phyloP scores from a whole-genome alignment of 1,140 invertebrate genomes.

The Spodoptera litura region DNA sequence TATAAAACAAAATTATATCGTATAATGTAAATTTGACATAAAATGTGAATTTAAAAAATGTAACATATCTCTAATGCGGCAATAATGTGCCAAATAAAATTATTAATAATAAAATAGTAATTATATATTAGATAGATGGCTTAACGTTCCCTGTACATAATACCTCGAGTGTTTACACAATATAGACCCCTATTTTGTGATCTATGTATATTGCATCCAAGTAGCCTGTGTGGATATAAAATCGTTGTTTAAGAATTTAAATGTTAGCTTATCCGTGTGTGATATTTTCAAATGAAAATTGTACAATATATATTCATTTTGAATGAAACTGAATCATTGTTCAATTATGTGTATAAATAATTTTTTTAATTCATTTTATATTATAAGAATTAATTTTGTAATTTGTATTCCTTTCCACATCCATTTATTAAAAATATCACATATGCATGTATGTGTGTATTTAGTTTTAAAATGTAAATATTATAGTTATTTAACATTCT shows the following conservation, averaged over 20 bases:
- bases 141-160: constrained; percentile 40
- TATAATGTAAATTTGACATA: constrained; percentile 10
- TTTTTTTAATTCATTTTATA: no score
- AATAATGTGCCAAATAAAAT: constrained; percentile 36
- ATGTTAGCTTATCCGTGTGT: no score
- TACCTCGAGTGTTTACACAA: constrained; percentile 26
- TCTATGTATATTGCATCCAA: constrained; percentile 20
- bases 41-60: constrained; percentile 44
- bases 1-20: background rate
- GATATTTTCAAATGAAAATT: no score
- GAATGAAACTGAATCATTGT: no score
- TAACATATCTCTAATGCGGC: constrained; percentile 42
- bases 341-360: no score
- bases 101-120: background rate
- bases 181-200: constrained; percentile 47
- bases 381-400: no score
- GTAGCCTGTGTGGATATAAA: background rate
- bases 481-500: constrained; percentile 15
- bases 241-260: background rate
- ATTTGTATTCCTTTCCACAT: no score
- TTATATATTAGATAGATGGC: constrained; percentile 20
- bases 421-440: no score
- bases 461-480: constrained; percentile 19
- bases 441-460: no score
- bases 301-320: no score